phyloP scores from a whole-genome alignment of 1,140 invertebrate genomes.

The Brachionus manjavacas region DNA sequence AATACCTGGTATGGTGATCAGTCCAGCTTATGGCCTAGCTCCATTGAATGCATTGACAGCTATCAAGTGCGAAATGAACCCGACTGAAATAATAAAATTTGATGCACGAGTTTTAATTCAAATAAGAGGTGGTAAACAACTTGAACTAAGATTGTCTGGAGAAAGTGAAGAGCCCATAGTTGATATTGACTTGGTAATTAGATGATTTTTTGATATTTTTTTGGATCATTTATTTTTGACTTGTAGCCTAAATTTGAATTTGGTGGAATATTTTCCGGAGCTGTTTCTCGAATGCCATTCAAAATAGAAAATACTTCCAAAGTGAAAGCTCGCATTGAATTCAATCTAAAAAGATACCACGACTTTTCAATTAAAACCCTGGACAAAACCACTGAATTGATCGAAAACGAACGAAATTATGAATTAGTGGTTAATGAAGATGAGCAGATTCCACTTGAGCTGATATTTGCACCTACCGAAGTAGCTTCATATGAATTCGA shows the following conservation, averaged over 20 bases:
- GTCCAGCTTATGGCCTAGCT: conserved; percentile 53
- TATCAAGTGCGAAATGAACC: conserved; percentile 51
- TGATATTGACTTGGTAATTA: conserved; percentile 52
- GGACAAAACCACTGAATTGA: conserved; percentile 50
- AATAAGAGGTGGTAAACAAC: conserved; percentile 51
- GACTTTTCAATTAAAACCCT: conserved; percentile 51
- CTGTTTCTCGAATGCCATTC: conserved; percentile 49
- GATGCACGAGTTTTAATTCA: conserved; percentile 53
- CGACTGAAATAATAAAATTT: conserved; percentile 55
- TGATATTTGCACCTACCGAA: conserved; percentile 54
- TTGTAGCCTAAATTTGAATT: conserved; percentile 53
- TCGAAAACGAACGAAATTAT: conserved; percentile 53
- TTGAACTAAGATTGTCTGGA: conserved; percentile 55
- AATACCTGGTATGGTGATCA: conserved; percentile 52
- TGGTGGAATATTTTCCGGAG: conserved; percentile 55
- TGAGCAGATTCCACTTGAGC: conserved; percentile 49
- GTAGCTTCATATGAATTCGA: conserved; percentile 45
- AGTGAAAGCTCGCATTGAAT: conserved; percentile 51
- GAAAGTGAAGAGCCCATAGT: conserved; percentile 54
- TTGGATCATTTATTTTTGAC: not conserved
- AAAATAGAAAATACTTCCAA: conserved; percentile 48
- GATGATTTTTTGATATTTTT: not conserved
- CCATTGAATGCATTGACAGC: conserved; percentile 53
- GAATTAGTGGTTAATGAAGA: conserved; percentile 49
- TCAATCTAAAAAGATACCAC: conserved; percentile 52